Evolutionary conservation across 37 sponge, comb jelly and placozoan genomes (phyloP), one percentile per base, ranked within the genome.

Genomic region (Ephydatia muelleri): DNA sequence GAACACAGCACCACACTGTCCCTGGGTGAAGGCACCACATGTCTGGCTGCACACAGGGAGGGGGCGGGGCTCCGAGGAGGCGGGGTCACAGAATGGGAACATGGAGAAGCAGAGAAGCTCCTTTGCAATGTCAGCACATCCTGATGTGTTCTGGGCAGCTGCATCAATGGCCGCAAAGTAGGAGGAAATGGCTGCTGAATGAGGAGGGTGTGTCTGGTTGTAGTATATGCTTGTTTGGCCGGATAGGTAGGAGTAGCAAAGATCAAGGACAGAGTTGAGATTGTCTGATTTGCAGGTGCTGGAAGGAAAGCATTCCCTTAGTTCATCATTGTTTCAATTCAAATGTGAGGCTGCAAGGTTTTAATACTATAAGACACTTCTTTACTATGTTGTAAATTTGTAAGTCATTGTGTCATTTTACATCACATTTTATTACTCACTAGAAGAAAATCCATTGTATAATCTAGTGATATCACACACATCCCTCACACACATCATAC

Each of bases 61-160:
- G 4, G 88, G 88, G 19, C 39, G 33, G 9, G 88, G 88, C 3
- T 70, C 35, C 13, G 76, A 23, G 69, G 74, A n/a, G 8, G 88
- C 80, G 37, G 76, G 71, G 71, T 92, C 92, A 92, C 92, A 92
- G 32, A 39, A 30, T 21, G 92, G 85, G 67, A 87, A 92, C 65
- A 80, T 87, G 75, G 38, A 23, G 27, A 67, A 37, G 40, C 92
- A 92, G 25, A 87, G 37, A 21, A 85, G 69, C 25, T 84, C 88
- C 33, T 57, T 57, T 57, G 57, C 57, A 57, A 57, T 57, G 57
- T 57, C 6, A 57, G 57, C 57, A 57, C 57, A 57, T 1, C 19
- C 19, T 16, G 57, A 57, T 21, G 16, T 57, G 57, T 57, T 57
- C 16, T 57, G 19, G 19, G 57, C 57, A 13, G 57, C 57, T 11